phyloP scores from a whole-genome alignment of 2,888 invertebrate genomes.

The Osmoderma eremita region DNA sequence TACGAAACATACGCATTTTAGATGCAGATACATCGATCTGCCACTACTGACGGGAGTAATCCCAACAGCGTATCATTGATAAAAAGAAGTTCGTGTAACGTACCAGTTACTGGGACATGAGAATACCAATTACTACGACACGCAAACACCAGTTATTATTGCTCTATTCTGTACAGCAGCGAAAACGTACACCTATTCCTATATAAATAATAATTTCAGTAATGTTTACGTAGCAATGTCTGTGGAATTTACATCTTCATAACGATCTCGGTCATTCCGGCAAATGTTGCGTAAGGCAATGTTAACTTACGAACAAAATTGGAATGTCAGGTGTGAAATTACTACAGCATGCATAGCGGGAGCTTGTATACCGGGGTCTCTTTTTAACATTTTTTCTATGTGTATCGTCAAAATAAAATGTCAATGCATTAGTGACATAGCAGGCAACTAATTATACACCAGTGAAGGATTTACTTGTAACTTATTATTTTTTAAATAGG shows the following conservation, averaged over 20 bases:
- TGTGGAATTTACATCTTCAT: constrained; percentile 27
- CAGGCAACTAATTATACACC: too few species aligned
- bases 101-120: constrained; percentile 2
- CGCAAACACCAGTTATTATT: not conserved
- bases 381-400: too few species aligned
- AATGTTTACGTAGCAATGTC: constrained; percentile 14
- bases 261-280: constrained; percentile 20
- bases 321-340: constrained; percentile 12
- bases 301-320: constrained; percentile 14
- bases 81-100: not conserved
- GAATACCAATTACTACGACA: not conserved
- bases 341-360: not conserved
- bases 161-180: not conserved
- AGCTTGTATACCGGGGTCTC: too few species aligned
- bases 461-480: too few species aligned
- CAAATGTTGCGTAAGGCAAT: constrained; percentile 11
- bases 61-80: not conserved
- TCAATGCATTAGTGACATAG: too few species aligned
- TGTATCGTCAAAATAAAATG: too few species aligned
- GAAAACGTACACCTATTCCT: not conserved
- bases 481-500: too few species aligned
- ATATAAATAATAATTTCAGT: constrained; percentile 22
- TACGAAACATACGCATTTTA: too few species aligned
- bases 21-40: too few species aligned
- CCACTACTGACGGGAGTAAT: constrained; percentile 1